Base-by-base conservation (phyloP, 1,140 invertebrate genomes). In the Calliopsis andreniformis region DNA sequence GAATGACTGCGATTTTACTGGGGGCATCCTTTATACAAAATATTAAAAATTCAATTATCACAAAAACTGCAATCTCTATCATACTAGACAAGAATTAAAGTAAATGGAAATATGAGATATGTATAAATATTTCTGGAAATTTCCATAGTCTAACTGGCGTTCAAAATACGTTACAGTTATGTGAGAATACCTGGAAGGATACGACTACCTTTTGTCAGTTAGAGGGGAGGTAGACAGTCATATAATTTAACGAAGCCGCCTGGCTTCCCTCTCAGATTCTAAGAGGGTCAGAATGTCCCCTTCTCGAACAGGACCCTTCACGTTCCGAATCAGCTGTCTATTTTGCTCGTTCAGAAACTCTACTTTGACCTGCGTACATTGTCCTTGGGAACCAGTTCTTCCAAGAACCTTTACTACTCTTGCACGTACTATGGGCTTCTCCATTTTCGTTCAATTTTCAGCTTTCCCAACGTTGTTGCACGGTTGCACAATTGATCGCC, bases 281-380 rank as follows among this genome's bases (percentile, higher is more conserved):
- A 99, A 93, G 35, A 99, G 94, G 58, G 98, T 99, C 66, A 99
- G 94, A 89, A 99, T 99, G 89, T 99, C 99, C 59, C 98, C 99
- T 93, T 99, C 99, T 84, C 99, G 94, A 3, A 99, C 98, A 23
- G 99, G 98, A 82, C 99, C 99, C 93, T 99, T 99, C 3, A 99
- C 99, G 93, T 99, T 99, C 71, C 99, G 95, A 92, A 99, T 99
- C 90, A 99, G 99, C 88, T 98, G 98, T 88, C 99, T 96, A 91
- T 98, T 98, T 89, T 97, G 96, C 89, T 99, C 98, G 83, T 98
- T 98, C 78, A 99, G 94, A 92, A 99, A 99, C 92, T 99, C 99
- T 5, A 99, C 99, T 92, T 99, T 98, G 10, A 99, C 98, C 94
- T 99, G 99, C n/a, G 99, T 99, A 97, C 98, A 99, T 90, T 99